Base-by-base conservation (phyloP, 2,888 invertebrate genomes). In the Hylaea fasciaria region DNA sequence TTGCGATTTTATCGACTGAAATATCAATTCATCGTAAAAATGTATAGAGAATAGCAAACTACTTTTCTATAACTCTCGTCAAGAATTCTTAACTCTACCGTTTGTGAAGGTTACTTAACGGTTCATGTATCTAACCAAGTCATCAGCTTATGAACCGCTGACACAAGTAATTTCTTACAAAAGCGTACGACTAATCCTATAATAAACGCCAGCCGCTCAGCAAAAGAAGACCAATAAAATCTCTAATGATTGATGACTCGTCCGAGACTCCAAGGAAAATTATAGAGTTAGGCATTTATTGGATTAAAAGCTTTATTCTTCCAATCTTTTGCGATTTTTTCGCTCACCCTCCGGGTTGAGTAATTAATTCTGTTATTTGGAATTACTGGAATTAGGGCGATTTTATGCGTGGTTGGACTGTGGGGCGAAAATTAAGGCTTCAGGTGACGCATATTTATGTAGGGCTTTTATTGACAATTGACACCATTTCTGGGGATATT, bases 301-400 rank as follows among this genome's bases (percentile, higher is more conserved):
- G 73, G 79, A 85, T 86, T 82, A 82, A 83, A 73, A 74, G 74
- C 72, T 80, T 81, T 82, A 83, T 83, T 83, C 81, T 78, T 53
- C 70, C 71, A 78, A 79, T 79, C 77, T 82, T 80, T 77, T 65
- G 72, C 71, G 71, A 68, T 76, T 80, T 78, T 78, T 78, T 68
- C 72, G 63, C 68, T 66, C 71, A 49, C 63, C 73, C 73, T 66
- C 69, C 70, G 68, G 73, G 71, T 74, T 71, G 68, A 74, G 77
- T 85, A 85, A 86, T 88, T 86, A 85, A 84, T 86, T 83, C 77
- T 74, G 77, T 81, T 81, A 81, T 82, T 83, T 78, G 68, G 72
- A 73, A 80, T 83, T 81, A 81, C 80, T 73, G 71, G 72, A 72
- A 74, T 72, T 70, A 69, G 65, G 66, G 70, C 53, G 65, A 66